Evolutionary conservation across 2,888 invertebrate species (phyloP).

Genomic region (Sarcophaga variegata): DNA sequence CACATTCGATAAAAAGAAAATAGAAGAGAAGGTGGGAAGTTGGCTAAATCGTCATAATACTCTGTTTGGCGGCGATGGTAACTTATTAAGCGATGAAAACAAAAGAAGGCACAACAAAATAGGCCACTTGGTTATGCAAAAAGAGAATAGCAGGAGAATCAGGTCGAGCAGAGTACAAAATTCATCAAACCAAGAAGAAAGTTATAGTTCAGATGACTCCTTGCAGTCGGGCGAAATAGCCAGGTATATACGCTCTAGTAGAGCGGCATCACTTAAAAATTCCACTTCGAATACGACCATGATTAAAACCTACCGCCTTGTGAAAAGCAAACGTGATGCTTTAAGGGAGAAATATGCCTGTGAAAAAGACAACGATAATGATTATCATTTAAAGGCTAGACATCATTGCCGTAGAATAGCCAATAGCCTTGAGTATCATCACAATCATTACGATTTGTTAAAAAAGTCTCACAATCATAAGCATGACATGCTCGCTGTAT

Average conservation of each 20-base stretch:
- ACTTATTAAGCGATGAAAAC: not conserved
- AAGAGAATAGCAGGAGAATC: not conserved
- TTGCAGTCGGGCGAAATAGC: slow-evolving; percentile 79
- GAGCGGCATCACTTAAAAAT: slow-evolving; percentile 66
- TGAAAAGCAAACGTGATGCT: slow-evolving; percentile 74
- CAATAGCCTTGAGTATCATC: not conserved
- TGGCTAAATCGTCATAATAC: slow-evolving; percentile 76
- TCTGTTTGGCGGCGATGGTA: slow-evolving; percentile 44
- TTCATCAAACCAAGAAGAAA: slow-evolving; percentile 7
- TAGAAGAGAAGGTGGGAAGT: slow-evolving; percentile 76
- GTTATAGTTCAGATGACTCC: slow-evolving; percentile 71
- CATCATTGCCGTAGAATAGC: slow-evolving; percentile 56
- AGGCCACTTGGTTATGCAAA: not conserved
- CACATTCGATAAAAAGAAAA: slow-evolving; percentile 77
- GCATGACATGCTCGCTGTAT: not conserved
- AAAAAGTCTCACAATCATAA: slow-evolving; percentile 6
- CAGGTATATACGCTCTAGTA: slow-evolving; percentile 77
- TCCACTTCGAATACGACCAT: slow-evolving; percentile 71
- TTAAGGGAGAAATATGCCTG: slow-evolving; percentile 75
- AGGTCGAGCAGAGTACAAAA: not conserved
- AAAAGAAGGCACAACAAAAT: not conserved
- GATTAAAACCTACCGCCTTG: slow-evolving; percentile 77
- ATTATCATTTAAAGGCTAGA: slow-evolving; percentile 70
- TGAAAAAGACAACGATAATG: slow-evolving; percentile 71
- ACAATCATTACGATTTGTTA: slow-evolving; percentile 6